Percentiles rank a stretch among this genome's conserved stretches.
Evolutionary conservation across 2,888 invertebrate genomes (phyloP).

Genomic region (Watsonalla binaria): DNA sequence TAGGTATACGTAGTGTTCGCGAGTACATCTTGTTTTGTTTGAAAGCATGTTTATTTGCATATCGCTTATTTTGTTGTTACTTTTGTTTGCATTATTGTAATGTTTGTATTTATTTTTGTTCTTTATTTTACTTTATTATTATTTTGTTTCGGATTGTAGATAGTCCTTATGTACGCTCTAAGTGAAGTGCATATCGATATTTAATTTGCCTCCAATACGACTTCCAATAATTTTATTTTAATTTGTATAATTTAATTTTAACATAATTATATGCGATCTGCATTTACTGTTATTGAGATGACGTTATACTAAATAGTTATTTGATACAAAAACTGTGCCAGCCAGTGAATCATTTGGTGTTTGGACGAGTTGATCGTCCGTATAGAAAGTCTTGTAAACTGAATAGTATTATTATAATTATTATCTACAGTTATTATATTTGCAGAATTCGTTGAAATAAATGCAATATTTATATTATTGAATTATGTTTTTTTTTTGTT

Average conservation of each 20-base stretch:
- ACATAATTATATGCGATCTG: conserved; percentile 68
- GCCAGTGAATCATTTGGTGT: conserved; percentile 65
- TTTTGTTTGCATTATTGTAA: conserved; percentile 58
- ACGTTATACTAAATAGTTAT: conserved; percentile 58
- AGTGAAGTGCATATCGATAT: conserved; percentile 49
- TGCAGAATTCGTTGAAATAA: conserved; percentile 79
- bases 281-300: conserved; percentile 75
- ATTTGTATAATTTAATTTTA: conserved; percentile 74
- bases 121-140: conserved; percentile 60
- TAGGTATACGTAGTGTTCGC: conserved; percentile 22
- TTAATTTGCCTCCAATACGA: conserved; percentile 69
- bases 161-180: conserved; percentile 44
- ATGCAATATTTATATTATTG: conserved; percentile 80
- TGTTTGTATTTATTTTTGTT: conserved; percentile 78
- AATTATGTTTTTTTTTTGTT: conserved; percentile 70
- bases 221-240: conserved; percentile 73
- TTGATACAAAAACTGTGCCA: conserved; percentile 69
- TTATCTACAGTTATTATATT: conserved; percentile 77
- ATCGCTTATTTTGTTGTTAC: conserved; percentile 59
- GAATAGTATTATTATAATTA: conserved; percentile 77
- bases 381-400: conserved; percentile 69
- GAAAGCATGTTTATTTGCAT: conserved; percentile 64
- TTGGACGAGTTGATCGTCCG: conserved; percentile 38
- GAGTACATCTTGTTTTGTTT: conserved; percentile 26
- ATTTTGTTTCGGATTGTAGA: conserved; percentile 61